Conservation (phyloP, 2,113 vertebrate genomes). For the Mola mola region DNA sequence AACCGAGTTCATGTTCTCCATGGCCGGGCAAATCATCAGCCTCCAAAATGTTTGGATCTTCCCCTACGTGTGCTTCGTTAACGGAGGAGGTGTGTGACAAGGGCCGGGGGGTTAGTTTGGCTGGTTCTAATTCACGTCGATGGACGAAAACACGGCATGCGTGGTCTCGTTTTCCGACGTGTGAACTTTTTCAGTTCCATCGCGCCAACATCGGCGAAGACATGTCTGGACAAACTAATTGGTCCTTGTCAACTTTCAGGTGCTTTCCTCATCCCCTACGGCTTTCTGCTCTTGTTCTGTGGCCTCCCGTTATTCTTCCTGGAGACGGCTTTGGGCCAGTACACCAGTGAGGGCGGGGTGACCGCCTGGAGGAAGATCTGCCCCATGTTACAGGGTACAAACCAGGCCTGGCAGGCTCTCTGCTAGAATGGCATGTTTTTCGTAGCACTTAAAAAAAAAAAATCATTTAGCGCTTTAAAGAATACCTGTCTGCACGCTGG, state of each 20-base stretch:
- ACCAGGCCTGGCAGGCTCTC: too few relatives aligned
- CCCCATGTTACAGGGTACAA: conserved; percentile 91
- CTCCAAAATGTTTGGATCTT: conserved; percentile 91
- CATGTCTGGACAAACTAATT: too few relatives aligned
- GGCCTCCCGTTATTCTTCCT: conserved; percentile 92
- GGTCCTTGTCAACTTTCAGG: conserved; percentile 69
- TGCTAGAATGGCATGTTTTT: too few relatives aligned
- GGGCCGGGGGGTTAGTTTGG: too few relatives aligned
- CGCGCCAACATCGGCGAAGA: too few relatives aligned
- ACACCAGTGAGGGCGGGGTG: conserved; percentile 89
- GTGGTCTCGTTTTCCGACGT: too few relatives aligned
- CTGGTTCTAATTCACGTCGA: too few relatives aligned
- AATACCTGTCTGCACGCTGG: too few relatives aligned
- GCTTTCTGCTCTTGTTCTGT: conserved; percentile 89
- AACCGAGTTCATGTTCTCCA: conserved; percentile 88
- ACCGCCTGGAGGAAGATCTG: conserved; percentile 96
- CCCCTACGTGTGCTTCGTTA: conserved; percentile 91
- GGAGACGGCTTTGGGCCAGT: conserved; percentile 92
- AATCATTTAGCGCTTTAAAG: too few relatives aligned
- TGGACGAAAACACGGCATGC: too few relatives aligned
- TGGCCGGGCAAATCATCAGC: conserved; percentile 92
- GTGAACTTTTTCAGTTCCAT: too few relatives aligned
- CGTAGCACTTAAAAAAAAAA: too few relatives aligned
- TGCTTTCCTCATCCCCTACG: conserved; percentile 93
- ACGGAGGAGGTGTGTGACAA: conserved; percentile 91